Evolutionary conservation across 1,140 invertebrate genomes (phyloP).

Genomic region (Lepidurus arcticus): DNA sequence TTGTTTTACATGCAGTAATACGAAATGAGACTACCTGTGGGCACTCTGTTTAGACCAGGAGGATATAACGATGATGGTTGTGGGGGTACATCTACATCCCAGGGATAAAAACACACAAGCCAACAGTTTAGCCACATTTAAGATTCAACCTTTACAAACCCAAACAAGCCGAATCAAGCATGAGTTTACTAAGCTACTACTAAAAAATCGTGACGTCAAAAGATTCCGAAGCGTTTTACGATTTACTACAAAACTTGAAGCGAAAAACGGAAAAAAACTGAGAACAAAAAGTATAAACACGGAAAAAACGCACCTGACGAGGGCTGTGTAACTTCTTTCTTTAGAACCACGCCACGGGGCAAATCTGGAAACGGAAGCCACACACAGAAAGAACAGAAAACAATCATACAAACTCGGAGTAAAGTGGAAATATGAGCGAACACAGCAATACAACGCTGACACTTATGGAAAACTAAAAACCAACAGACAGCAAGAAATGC

Average conservation of each 20-base stretch:
- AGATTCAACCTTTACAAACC: too few relatives aligned
- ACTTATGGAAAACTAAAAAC: neutral
- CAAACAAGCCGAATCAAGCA: too few relatives aligned
- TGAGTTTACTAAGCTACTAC: too few relatives aligned
- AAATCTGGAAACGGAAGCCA: too few relatives aligned
- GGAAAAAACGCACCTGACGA: neutral
- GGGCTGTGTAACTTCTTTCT: neutral
- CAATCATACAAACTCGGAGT: too few relatives aligned
- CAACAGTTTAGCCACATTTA: neutral
- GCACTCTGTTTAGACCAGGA: conserved; percentile 11
- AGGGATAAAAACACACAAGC: neutral
- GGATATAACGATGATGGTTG: neutral
- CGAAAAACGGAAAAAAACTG: neutral
- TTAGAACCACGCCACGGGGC: neutral
- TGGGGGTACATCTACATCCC: neutral
- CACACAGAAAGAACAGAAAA: too few relatives aligned
- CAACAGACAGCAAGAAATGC: neutral
- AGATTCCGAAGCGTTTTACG: too few relatives aligned
- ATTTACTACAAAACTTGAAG: neutral
- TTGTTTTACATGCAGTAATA: neutral
- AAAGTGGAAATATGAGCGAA: too few relatives aligned
- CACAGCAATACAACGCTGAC: too few relatives aligned
- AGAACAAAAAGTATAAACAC: neutral
- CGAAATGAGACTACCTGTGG: neutral
- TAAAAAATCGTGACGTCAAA: too few relatives aligned